Conservation (phyloP, 2,797 vertebrate genomes). For the Xenentodon cancila region DNA sequence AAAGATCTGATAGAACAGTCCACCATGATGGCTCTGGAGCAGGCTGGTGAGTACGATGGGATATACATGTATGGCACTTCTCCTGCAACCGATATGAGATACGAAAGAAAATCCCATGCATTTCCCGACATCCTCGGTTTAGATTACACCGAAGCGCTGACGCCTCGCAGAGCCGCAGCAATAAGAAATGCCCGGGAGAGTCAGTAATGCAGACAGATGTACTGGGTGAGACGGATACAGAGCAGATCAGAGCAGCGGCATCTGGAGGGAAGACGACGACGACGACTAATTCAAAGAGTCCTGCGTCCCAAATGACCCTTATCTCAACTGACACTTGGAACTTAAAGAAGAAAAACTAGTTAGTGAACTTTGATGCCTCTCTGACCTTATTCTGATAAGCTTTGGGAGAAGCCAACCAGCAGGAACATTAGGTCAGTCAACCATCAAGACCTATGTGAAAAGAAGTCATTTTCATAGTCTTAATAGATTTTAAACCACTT, state of each 20-base stretch:
- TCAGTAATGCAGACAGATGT: conserved; percentile 30
- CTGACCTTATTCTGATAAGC: conserved; percentile 24
- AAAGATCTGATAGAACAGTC: conserved; percentile 97
- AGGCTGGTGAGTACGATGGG: conserved; percentile 86
- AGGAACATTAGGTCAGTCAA: conserved; percentile 9
- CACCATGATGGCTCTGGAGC: conserved; percentile 97
- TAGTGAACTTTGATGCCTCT: conserved; percentile 44
- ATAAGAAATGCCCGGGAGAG: conserved; percentile 19
- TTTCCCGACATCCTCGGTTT: conserved; percentile 8
- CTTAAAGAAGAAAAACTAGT: conserved; percentile 46
- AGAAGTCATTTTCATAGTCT: not conserved
- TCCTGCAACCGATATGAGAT: conserved; percentile 21
- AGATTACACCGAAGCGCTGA: conserved; percentile 14
- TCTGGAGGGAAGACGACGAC: conserved; percentile 54
- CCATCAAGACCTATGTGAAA: conserved; percentile 12
- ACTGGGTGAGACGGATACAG: conserved; percentile 28
- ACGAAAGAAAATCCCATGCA: conserved; percentile 3
- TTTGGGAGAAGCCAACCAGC: not conserved
- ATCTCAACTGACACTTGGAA: conserved; percentile 54
- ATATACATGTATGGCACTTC: not conserved
- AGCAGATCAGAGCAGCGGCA: conserved; percentile 47
- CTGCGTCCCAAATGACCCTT: conserved; percentile 47
- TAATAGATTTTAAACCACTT: conserved; percentile 1
- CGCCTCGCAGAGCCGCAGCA: conserved; percentile 16
- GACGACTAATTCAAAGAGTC: conserved; percentile 62